These are phyloP conservation scores for Pseudomyrmex gracilis DNA, from an alignment of 1,140 invertebrate species.

Conservation along the genomic window DNA sequence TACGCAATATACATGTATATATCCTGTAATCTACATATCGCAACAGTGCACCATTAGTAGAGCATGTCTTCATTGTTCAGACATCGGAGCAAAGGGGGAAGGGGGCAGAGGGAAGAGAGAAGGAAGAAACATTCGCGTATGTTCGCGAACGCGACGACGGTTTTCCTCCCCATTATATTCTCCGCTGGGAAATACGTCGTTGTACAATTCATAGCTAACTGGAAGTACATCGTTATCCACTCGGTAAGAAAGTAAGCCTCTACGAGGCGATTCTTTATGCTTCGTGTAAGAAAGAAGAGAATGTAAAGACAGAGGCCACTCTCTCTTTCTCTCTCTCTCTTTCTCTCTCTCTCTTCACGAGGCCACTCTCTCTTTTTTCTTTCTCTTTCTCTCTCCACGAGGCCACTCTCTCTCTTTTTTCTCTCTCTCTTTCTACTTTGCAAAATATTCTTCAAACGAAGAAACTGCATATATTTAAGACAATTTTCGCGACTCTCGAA, in stretches of 20 bases:
- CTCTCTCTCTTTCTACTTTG: constrained; percentile 7
- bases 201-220: constrained; percentile 37
- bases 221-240: constrained; percentile 34
- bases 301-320: not conserved
- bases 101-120: too few species aligned
- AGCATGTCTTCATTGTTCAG: constrained; percentile 59
- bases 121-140: not conserved
- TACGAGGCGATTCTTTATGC: constrained; percentile 3
- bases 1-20: constrained; percentile 52
- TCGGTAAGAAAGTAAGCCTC: constrained; percentile 44
- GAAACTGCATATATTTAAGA: constrained; percentile 15
- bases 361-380: too few species aligned
- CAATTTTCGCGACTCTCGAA: not conserved
- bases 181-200: not conserved
- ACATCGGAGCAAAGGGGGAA: not conserved
- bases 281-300: not conserved
- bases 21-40: constrained; percentile 57
- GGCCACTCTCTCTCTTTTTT: too few species aligned
- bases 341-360: not conserved
- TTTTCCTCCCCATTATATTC: constrained; percentile 43
- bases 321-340: too few species aligned
- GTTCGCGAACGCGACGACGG: constrained; percentile 30
- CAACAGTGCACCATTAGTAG: constrained; percentile 52
- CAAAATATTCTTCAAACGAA: constrained; percentile 12
- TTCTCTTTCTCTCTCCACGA: constrained; percentile 4